These are phyloP conservation scores for Oceanodroma tethys DNA, from an alignment of 2,113 vertebrate species.

Conservation along the genomic window DNA sequence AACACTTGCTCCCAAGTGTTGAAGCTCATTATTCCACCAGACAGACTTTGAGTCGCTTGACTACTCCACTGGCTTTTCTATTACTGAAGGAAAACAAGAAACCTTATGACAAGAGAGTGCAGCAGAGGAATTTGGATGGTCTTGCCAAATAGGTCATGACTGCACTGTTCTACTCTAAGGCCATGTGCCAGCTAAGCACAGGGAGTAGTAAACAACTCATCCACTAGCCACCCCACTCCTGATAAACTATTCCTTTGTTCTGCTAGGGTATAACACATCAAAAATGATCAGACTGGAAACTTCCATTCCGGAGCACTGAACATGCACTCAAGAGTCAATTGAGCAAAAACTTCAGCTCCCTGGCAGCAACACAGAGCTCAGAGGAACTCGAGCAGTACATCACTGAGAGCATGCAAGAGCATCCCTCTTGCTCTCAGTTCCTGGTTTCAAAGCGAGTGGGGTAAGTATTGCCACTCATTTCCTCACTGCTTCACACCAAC, in stretches of 20 bases:
- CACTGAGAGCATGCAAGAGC: background rate
- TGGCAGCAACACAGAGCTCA: background rate
- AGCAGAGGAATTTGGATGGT: background rate
- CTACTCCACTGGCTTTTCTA: background rate
- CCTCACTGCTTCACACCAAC: background rate
- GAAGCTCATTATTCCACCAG: background rate
- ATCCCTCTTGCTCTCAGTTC: background rate
- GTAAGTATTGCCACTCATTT: background rate
- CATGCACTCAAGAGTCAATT: background rate
- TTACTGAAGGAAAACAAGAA: background rate
- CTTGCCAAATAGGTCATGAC: constrained; percentile 21
- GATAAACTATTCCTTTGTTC: background rate
- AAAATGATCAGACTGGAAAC: background rate
- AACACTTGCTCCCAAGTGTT: background rate
- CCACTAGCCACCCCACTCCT: background rate
- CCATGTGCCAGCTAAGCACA: background rate
- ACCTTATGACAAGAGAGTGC: background rate
- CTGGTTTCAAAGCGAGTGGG: background rate
- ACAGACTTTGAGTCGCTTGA: fast-evolving
- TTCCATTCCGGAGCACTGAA: background rate
- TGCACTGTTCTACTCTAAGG: background rate
- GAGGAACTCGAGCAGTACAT: background rate
- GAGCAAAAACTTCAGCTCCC: background rate
- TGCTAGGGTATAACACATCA: background rate
- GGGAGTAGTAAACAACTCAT: background rate